These are phyloP conservation scores for Pheosia gnoma DNA, from an alignment of 2,888 invertebrate species.

Conservation along the genomic window DNA sequence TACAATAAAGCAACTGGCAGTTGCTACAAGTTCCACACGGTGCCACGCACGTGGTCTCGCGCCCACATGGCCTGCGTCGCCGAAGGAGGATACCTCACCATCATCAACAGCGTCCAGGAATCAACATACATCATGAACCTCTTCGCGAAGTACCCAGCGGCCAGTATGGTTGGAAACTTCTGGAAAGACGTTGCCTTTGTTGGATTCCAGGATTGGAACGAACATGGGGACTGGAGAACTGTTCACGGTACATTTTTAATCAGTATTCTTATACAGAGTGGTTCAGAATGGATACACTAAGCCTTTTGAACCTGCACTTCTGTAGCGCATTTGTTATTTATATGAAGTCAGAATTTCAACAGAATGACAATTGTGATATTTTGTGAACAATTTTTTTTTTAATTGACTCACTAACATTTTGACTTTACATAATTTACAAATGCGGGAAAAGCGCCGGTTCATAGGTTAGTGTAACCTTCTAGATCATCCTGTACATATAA, in stretches of 20 bases:
- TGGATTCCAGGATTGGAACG: slow-evolving; percentile 50
- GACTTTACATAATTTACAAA: too few relatives aligned
- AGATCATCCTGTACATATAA: too few relatives aligned
- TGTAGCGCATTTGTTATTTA: too few relatives aligned
- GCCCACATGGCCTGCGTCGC: slow-evolving; percentile 56
- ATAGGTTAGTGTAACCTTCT: too few relatives aligned
- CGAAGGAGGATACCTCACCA: slow-evolving; percentile 55
- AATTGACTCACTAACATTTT: too few relatives aligned
- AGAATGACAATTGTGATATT: too few relatives aligned
- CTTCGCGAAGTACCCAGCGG: slow-evolving; percentile 37
- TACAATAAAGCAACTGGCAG: slow-evolving; percentile 46
- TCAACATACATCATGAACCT: slow-evolving; percentile 40
- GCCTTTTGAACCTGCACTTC: too few relatives aligned
- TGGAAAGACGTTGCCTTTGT: slow-evolving; percentile 41
- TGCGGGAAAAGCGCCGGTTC: too few relatives aligned
- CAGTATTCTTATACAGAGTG: neutral
- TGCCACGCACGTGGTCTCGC: slow-evolving; percentile 48
- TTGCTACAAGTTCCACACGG: slow-evolving; percentile 61
- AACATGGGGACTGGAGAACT: slow-evolving; percentile 47
- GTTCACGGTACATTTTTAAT: slow-evolving; percentile 42
- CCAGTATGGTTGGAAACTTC: slow-evolving; percentile 25
- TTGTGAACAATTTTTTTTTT: too few relatives aligned
- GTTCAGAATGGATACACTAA: too few relatives aligned
- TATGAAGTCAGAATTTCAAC: too few relatives aligned
- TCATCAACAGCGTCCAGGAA: slow-evolving; percentile 55